phyloP scores from a whole-genome alignment of 2,888 invertebrate genomes.

The Sturmia bella region DNA sequence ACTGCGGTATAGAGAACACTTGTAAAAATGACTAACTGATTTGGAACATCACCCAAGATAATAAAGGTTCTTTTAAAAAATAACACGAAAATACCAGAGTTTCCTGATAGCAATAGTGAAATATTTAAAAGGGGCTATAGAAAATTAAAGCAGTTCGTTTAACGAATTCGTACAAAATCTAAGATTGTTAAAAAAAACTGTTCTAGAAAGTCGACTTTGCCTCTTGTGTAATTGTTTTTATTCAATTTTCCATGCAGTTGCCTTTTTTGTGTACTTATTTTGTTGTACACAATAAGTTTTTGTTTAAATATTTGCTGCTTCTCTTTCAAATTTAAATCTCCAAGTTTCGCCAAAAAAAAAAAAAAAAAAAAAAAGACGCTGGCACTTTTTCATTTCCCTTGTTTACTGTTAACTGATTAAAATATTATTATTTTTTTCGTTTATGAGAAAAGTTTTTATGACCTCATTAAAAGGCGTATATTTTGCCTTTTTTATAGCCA shows the following conservation, averaged over 20 bases:
- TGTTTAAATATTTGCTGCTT: slow-evolving; percentile 37
- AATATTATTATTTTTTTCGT: slow-evolving; percentile 56
- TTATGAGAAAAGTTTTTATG: slow-evolving; percentile 69
- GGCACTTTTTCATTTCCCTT: slow-evolving; percentile 39
- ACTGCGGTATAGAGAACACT: no score
- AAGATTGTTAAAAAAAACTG: no score
- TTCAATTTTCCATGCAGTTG: slow-evolving; percentile 19
- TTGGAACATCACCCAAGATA: no score
- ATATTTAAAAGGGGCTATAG: no score
- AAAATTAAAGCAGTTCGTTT: no score
- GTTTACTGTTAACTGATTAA: slow-evolving; percentile 65
- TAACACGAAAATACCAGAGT: no score
- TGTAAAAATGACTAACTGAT: no score
- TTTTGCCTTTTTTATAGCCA: slow-evolving; percentile 20
- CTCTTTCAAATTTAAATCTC: slow-evolving; percentile 23
- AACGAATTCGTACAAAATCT: no score
- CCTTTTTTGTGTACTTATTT: slow-evolving; percentile 12
- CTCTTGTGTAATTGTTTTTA: neutral
- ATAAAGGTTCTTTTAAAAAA: no score
- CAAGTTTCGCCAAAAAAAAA: slow-evolving; percentile 17
- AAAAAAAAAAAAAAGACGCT: no score
- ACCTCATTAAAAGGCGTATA: slow-evolving; percentile 64
- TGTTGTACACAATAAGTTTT: slow-evolving; percentile 34
- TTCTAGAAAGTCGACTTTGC: neutral
- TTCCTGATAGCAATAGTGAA: no score